Percentiles rank a stretch among this genome's conserved stretches.
Evolutionary conservation across 2,888 invertebrate genomes (phyloP).

Genomic region (Diabrotica balteata): DNA sequence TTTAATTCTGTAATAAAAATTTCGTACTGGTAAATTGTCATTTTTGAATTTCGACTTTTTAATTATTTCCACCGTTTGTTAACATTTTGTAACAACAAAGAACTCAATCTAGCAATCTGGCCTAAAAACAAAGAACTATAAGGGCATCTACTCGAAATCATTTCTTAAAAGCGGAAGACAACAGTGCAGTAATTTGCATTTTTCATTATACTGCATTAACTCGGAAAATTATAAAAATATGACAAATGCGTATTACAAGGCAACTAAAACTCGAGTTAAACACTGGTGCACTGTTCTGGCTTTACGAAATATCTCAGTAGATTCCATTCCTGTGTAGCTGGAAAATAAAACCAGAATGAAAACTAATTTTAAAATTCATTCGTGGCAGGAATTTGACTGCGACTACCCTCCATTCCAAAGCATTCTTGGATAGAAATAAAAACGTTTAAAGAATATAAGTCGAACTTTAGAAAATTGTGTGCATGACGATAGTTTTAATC

Average conservation of each 20-base stretch:
- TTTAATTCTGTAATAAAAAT: no score
- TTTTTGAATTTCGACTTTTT: no score
- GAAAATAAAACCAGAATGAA: constrained; percentile 12
- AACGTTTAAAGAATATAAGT: constrained; percentile 6
- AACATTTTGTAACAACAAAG: no score
- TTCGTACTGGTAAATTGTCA: no score
- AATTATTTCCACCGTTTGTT: no score
- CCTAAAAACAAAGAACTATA: no score
- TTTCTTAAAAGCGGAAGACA: not conserved
- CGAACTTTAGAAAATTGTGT: constrained; percentile 4
- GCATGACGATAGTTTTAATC: not conserved
- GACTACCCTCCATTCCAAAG: not conserved
- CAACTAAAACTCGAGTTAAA: constrained; percentile 7
- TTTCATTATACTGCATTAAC: not conserved
- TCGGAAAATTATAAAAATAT: constrained; percentile 7
- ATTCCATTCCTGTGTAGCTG: constrained; percentile 3
- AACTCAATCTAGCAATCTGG: no score
- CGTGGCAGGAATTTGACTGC: constrained; percentile 2
- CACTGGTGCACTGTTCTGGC: constrained; percentile 1
- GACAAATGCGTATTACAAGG: not conserved
- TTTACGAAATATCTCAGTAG: constrained; percentile 9
- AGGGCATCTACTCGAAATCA: no score
- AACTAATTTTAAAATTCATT: constrained; percentile 19
- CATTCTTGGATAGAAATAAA: constrained; percentile 6
- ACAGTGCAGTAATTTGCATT: not conserved